These are phyloP conservation scores for Linyphia triangularis DNA, from an alignment of 2,888 invertebrate species.

Conservation along the genomic window DNA sequence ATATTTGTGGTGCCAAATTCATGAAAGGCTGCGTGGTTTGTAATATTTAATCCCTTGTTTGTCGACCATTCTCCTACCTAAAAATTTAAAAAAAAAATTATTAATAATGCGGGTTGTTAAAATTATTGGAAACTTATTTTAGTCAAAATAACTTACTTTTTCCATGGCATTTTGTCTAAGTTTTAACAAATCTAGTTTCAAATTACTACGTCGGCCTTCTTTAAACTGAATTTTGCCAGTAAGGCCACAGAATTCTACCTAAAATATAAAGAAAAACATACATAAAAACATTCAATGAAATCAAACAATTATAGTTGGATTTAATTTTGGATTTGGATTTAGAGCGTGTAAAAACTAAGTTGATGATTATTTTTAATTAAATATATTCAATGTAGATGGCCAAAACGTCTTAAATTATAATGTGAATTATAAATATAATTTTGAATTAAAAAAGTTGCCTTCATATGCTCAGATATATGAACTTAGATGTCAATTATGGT, in stretches of 20 bases:
- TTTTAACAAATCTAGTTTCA: constrained; percentile 91
- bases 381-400: too few species aligned
- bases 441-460: too few species aligned
- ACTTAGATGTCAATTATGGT: too few species aligned
- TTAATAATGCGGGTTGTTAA: not conserved
- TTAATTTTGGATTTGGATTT: too few species aligned
- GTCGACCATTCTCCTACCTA: constrained; percentile 89
- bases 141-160: constrained; percentile 81
- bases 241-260: constrained; percentile 90
- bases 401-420: too few species aligned
- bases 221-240: constrained; percentile 93
- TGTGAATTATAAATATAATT: too few species aligned
- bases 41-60: constrained; percentile 87
- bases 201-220: constrained; percentile 89
- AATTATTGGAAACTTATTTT: not conserved
- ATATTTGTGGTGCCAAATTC: constrained; percentile 90
- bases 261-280: constrained; percentile 76
- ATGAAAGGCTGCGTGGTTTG: constrained; percentile 91
- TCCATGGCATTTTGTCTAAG: constrained; percentile 88
- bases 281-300: too few species aligned
- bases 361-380: too few species aligned
- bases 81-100: not conserved
- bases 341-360: too few species aligned
- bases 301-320: too few species aligned
- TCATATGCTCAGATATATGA: too few species aligned